These are phyloP conservation scores for Zaprionus taronus DNA, from an alignment of 1,140 invertebrate genomes.

Conservation along the genomic window DNA sequence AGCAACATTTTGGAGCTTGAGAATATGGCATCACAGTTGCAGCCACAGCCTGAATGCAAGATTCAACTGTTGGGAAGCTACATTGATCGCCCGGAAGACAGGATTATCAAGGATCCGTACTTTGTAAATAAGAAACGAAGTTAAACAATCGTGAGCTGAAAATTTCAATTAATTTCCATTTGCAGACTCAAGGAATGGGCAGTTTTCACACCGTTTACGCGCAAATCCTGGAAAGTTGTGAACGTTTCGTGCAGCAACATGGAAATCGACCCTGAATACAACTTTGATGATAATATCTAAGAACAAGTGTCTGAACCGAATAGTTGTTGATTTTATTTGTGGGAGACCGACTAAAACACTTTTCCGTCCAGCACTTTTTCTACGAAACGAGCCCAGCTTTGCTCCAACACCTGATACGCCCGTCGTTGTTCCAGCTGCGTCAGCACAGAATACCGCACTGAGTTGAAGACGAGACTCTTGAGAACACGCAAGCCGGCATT, in stretches of 20 bases:
- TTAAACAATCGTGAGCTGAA: neutral
- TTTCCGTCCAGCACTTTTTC: conserved; percentile 64
- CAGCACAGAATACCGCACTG: conserved; percentile 84
- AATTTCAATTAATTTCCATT: conserved; percentile 9
- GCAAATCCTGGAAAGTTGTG: conserved; percentile 70
- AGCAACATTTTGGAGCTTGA: conserved; percentile 90
- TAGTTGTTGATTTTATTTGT: conserved; percentile 1
- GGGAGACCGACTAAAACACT: conserved; percentile 48
- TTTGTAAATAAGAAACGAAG: conserved; percentile 87
- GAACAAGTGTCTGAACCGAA: neutral
- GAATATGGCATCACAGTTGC: conserved; percentile 85
- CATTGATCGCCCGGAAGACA: conserved; percentile 89
- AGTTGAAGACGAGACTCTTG: conserved; percentile 90
- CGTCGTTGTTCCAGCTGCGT: conserved; percentile 45
- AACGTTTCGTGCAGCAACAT: conserved; percentile 55
- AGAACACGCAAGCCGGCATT: conserved; percentile 87
- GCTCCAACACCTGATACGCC: conserved; percentile 60
- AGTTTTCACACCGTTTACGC: conserved; percentile 58
- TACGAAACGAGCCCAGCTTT: conserved; percentile 66
- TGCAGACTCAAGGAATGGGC: conserved; percentile 60
- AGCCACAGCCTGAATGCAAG: conserved; percentile 86
- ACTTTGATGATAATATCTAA: neutral
- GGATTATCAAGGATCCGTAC: conserved; percentile 94
- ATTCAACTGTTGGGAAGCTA: conserved; percentile 92
- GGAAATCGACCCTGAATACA: neutral